These are phyloP conservation scores for Trichopoda pennipes DNA, from an alignment of 2,888 invertebrate species.

Conservation along the genomic window DNA sequence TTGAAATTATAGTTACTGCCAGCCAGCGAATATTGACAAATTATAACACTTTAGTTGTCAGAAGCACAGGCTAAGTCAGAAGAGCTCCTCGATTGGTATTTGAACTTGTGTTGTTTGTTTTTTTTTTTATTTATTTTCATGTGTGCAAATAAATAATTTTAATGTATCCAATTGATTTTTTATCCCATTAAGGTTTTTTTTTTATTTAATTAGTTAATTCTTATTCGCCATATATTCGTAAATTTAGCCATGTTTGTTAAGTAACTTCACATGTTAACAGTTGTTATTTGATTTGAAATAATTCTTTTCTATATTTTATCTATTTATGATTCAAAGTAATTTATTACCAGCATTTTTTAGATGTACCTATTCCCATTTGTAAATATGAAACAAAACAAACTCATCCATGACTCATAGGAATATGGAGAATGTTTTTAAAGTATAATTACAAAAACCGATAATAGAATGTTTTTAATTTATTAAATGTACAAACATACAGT, in stretches of 20 bases:
- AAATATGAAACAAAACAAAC: conserved; percentile 10
- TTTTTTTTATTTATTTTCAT: conserved; percentile 24
- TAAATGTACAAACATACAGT: background rate
- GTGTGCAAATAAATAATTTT: conserved; percentile 14
- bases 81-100: conserved; percentile 1
- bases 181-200: conserved; percentile 9
- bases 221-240: background rate
- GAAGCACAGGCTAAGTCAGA: no score
- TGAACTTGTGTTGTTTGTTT: conserved; percentile 44
- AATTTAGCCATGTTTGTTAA: background rate
- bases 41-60: conserved; percentile 50
- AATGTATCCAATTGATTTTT: conserved; percentile 11
- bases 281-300: no score
- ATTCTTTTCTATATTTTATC: background rate
- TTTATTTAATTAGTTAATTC: conserved; percentile 24
- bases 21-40: conserved; percentile 46
- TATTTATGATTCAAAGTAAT: background rate
- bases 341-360: background rate
- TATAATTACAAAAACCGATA: background rate
- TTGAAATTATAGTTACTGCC: conserved; percentile 37
- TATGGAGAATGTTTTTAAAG: background rate
- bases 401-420: conserved; percentile 15
- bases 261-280: no score
- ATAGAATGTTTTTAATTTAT: background rate
- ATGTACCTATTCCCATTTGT: background rate